Base-by-base conservation (phyloP, 2,113 vertebrate genomes). In the Otolemur garnettii region DNA sequence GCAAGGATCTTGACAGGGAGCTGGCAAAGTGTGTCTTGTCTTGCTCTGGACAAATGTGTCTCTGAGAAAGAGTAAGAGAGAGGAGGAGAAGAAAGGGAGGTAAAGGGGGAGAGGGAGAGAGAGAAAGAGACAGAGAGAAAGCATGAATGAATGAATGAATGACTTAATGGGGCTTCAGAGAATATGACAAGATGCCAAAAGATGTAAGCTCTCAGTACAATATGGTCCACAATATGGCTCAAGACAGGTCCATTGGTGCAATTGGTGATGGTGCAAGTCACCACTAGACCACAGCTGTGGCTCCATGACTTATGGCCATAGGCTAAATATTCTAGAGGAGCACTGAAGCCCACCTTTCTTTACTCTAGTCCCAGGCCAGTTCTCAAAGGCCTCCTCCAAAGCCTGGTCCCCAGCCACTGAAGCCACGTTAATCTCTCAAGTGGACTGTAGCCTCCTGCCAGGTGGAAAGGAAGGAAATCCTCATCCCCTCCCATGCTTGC, bases 361-460 rank as follows among this genome's bases (percentile, higher is more conserved):
- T n/a, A 90, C 30, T 81, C 90, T 33, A 84, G 84, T 59, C 35
- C 66, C 83, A 93, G 64, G 45, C 74, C 15, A 26, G 60, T 35
- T 74, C 75, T 91, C 57, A 24, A 35, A 87, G 87, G 9, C 84
- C 57, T 93, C 62, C 57, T 84, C 18, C 69, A 24, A 75, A 68
- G 55, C 74, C 90, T 96, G 97, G 96, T 91, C 50, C 77, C 50
- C 66, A 69, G 95, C 94, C 93, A 91, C 71, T 69, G 83, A 35
- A 68, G 83, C 83, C 95, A 68, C 80, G 59, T 72, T 79, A 59
- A 26, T 94, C 79, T 96, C 86, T 85, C 55, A 21, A 92, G 69
- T 77, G 82, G 96, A 92, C 90, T 42, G 57, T 21, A 85, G 80
- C 77, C 93, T 96, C 87, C 77, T 95, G 93, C 93, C 95, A 95